phyloP scores from a whole-genome alignment of 2,797 vertebrate species.

The Chromis chromis region DNA sequence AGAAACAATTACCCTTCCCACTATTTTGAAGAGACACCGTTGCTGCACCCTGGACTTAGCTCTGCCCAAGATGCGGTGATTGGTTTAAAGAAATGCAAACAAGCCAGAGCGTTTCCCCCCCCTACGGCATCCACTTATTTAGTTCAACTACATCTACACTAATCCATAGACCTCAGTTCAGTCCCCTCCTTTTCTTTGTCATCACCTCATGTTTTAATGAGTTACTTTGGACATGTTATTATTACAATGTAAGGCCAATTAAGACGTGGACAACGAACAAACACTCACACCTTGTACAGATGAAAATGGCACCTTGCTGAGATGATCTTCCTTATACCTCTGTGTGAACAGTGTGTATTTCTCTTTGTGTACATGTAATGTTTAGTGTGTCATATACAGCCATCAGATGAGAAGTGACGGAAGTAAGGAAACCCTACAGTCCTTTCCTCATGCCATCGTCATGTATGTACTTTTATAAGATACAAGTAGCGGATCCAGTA shows the following conservation, averaged over 20 bases:
- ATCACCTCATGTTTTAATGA: constrained; percentile 1
- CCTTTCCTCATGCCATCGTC: background rate
- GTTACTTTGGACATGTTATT: constrained; percentile 18
- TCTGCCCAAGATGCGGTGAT: no score
- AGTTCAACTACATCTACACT: no score
- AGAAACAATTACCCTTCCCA: no score
- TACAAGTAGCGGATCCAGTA: constrained; percentile 23
- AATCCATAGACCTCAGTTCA: background rate
- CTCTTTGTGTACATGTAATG: background rate
- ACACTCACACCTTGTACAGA: constrained; percentile 40
- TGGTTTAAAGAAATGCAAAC: no score
- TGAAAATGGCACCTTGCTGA: constrained; percentile 47
- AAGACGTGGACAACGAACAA: constrained; percentile 12
- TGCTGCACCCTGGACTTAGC: no score
- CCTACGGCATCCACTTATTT: no score
- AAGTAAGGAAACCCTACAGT: background rate
- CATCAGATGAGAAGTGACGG: constrained; percentile 15
- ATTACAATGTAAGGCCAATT: background rate
- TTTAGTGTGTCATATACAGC: constrained; percentile 16
- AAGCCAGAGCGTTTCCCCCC: no score
- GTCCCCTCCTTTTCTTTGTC: background rate
- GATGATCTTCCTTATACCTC: constrained; percentile 41
- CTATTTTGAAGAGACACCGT: no score
- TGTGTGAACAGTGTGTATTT: constrained; percentile 29
- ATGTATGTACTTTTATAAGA: background rate